Conservation (phyloP, 2,113 vertebrate genomes). For the Hyaena hyaena region DNA sequence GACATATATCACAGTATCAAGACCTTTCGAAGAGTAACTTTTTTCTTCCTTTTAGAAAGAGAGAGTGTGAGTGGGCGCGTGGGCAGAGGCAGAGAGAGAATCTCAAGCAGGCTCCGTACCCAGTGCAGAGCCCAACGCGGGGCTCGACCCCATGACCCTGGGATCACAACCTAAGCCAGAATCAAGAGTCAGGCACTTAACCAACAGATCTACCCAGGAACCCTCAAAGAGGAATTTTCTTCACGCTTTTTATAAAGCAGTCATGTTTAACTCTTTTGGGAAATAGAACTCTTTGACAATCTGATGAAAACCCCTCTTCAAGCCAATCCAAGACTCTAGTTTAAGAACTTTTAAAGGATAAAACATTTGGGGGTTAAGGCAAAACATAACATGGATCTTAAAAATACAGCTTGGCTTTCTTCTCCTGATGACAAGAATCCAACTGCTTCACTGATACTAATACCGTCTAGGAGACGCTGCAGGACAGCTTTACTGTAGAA, state of each 20-base stretch:
- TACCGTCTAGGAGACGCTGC: background rate
- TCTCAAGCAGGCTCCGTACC: no score
- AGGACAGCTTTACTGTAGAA: background rate
- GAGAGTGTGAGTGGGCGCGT: no score
- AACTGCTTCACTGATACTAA: background rate
- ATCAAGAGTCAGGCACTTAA: no score
- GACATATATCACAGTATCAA: background rate
- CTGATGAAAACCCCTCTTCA: background rate
- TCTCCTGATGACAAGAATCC: background rate
- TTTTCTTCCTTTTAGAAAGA: no score
- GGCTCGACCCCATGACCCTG: no score
- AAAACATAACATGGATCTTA: background rate
- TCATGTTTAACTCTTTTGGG: background rate
- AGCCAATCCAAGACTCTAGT: background rate
- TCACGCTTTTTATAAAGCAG: background rate
- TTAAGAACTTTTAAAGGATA: slow-evolving; percentile 35
- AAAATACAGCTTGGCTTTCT: slow-evolving; percentile 28
- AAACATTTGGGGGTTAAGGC: background rate
- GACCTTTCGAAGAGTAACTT: background rate
- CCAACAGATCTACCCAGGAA: no score
- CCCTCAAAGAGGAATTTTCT: background rate
- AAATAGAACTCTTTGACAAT: background rate
- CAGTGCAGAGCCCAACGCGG: no score
- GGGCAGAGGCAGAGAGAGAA: no score
- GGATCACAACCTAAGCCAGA: no score